phyloP scores from a whole-genome alignment of 2,888 invertebrate species.

The Acheta domesticus region DNA sequence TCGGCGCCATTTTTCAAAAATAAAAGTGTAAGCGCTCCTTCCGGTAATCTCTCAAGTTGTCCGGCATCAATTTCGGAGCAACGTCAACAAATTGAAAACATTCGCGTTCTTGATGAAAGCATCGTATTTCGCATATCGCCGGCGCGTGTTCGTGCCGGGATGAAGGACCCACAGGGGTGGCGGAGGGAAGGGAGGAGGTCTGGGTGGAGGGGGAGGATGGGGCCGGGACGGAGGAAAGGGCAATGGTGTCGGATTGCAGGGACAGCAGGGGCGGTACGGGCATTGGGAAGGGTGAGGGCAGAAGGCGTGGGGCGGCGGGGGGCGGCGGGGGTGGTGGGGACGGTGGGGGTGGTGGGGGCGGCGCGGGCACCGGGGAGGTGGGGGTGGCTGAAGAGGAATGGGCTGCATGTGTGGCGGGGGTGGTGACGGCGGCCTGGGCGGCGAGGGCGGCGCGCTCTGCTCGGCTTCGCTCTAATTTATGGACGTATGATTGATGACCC shows the following conservation, averaged over 20 bases:
- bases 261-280: neutral
- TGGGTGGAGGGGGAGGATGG: neutral
- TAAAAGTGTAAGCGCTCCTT: slow-evolving; percentile 2
- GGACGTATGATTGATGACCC: slow-evolving; percentile 18
- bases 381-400: no score
- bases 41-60: slow-evolving; percentile 10
- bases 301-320: neutral
- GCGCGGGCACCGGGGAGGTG: neutral
- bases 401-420: neutral
- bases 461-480: slow-evolving; percentile 1
- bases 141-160: no score
- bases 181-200: neutral
- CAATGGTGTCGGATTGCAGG: neutral
- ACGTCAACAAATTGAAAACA: slow-evolving; percentile 10
- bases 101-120: neutral
- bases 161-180: neutral
- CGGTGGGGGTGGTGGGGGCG: neutral
- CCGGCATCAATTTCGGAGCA: neutral
- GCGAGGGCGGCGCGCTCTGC: neutral
- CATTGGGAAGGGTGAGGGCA: neutral
- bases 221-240: neutral
- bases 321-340: neutral
- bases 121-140: neutral
- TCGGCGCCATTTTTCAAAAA: neutral
- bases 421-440: neutral